These are phyloP conservation scores for Rattus norvegicus DNA, from an alignment of 2,113 vertebrate genomes.

Conservation along the genomic window DNA sequence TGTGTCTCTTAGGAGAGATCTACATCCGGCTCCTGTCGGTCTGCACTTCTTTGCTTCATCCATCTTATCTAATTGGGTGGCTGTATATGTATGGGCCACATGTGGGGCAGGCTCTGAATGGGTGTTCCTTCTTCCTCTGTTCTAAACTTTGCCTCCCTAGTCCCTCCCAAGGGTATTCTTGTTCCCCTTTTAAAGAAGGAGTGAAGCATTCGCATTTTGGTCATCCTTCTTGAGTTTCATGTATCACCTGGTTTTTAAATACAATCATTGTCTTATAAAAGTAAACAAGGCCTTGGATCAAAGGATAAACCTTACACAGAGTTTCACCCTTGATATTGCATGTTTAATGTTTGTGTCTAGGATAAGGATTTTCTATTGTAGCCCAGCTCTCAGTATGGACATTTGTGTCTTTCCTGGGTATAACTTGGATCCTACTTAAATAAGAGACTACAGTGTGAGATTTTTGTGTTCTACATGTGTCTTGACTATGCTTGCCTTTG, in stretches of 20 bases:
- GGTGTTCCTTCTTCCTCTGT: no score
- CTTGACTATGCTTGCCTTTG: conserved; percentile 25
- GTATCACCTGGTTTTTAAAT: neutral
- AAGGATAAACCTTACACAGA: conserved; percentile 40
- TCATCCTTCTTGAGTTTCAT: no score
- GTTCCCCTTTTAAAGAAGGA: no score
- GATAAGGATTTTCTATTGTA: conserved; percentile 20
- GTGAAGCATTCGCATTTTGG: no score
- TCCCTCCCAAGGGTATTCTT: no score
- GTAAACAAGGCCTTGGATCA: conserved; percentile 2
- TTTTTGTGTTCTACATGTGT: neutral
- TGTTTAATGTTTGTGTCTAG: conserved; percentile 36
- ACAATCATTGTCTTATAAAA: neutral
- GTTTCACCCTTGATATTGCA: conserved; percentile 20
- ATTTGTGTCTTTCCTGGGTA: neutral
- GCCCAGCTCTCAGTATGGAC: neutral
- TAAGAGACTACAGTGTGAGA: conserved; percentile 37
- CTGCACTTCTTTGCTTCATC: no score
- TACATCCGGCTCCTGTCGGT: no score
- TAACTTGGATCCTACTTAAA: conserved; percentile 23
- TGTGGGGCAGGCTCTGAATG: no score
- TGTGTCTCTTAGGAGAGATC: no score
- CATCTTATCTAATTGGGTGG: no score
- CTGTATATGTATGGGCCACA: no score
- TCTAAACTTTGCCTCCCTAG: no score